Evolutionary conservation across 2,888 invertebrate genomes (phyloP).

Genomic region (Apeira syringaria): DNA sequence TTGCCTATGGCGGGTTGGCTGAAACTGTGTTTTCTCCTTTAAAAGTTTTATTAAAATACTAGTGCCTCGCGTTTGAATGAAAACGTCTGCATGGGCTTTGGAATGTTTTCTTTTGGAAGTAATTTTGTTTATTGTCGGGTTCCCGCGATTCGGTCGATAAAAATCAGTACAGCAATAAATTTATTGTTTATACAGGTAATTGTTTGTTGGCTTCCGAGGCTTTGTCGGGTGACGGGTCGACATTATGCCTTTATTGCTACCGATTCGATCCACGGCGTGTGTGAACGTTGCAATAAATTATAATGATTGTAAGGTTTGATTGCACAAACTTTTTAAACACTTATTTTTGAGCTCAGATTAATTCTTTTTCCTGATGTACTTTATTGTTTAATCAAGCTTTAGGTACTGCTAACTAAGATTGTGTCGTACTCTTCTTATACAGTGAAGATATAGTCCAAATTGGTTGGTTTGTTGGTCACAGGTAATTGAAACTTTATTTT

Average conservation of each 20-base stretch:
- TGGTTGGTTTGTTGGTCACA: too few species aligned
- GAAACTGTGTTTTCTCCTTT: constrained; percentile 40
- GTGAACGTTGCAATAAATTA: constrained; percentile 4
- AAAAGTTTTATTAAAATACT: constrained; percentile 5
- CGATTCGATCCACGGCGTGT: constrained; percentile 57
- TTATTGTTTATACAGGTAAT: constrained; percentile 72
- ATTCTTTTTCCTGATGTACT: too few species aligned
- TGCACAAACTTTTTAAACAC: too few species aligned
- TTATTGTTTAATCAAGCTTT: too few species aligned
- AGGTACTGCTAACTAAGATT: too few species aligned
- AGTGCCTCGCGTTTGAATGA: background rate
- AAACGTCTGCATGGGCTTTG: background rate
- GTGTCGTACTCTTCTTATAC: too few species aligned
- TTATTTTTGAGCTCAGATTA: too few species aligned
- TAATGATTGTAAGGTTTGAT: background rate
- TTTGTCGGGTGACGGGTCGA: constrained; percentile 56
- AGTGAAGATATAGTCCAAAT: too few species aligned
- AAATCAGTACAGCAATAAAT: constrained; percentile 57
- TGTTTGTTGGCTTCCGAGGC: constrained; percentile 66
- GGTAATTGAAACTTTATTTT: too few species aligned
- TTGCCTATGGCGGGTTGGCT: constrained; percentile 55
- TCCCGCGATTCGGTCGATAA: constrained; percentile 58
- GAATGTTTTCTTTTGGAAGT: background rate
- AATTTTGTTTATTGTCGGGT: constrained; percentile 9
- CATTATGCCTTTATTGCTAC: constrained; percentile 55